Evolutionary conservation across 2,113 vertebrate genomes (phyloP), one percentile per base, ranked within the genome.

Genomic region (Carassius gibelio): DNA sequence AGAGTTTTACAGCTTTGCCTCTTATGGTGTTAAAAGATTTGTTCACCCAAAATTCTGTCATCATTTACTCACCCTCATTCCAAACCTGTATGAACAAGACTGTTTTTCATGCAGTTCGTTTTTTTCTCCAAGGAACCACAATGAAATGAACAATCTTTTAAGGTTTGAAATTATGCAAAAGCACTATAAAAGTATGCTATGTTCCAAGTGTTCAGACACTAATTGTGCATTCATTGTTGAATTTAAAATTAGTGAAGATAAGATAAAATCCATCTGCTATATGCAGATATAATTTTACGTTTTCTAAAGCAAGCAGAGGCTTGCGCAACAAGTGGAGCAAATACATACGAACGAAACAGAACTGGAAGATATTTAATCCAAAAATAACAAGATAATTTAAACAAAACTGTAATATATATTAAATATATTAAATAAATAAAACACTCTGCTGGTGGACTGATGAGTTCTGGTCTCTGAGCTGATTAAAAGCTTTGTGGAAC

Each of bases 391-490:
- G 3, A 38, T 38, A 38, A 38, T 4, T 38, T 38, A 38, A 38
- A 38, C 36, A 4, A 38, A 38, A 38, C 5, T 38, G 36, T 38
- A 38, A 38, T 38, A 38, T 38, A 38, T 38, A 38, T 3, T 38
- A 38, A 38, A 38, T 30, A 30, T 26, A 30, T 2, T 30, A 30
- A 30, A 30, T 30, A 2, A 30, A 30, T 30, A 30, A 30, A 30
- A 30, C 30, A 30, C 80, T 86, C 30, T 45, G 71, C 34, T 21
- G 64, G 42, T 69, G 36, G 30, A 69, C 84, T 72, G 69, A 83
- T 78, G 72, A 89, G 83, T 80, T 84, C 83, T 81, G 83, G 45
- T 45, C 71, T 57, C 88, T 84, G 83, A 89, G 89, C 89, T 85
- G 83, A 86, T 86, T 88, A 89, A 79, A 66, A 75, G 86, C 85